These are phyloP conservation scores for Sciurus vulgaris DNA, from an alignment of 2,797 vertebrate species.

Conservation along the genomic window DNA sequence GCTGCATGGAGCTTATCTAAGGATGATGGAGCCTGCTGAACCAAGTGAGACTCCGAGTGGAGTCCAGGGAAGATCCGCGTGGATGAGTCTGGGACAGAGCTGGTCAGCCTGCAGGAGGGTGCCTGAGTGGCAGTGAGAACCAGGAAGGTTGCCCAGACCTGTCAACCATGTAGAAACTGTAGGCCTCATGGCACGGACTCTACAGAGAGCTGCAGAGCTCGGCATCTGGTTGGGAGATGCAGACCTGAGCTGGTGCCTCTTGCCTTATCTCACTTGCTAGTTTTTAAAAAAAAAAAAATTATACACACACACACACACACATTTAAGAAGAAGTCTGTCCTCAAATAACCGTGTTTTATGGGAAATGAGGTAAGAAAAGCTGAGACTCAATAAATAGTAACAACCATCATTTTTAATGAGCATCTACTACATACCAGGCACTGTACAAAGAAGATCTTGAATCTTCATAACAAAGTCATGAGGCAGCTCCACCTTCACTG, in stretches of 20 bases:
- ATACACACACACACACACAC: not conserved
- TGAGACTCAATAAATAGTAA: not conserved
- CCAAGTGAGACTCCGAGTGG: not conserved
- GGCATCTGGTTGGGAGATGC: too few relatives aligned
- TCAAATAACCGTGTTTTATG: not conserved
- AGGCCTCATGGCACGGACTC: not conserved
- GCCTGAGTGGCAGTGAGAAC: not conserved
- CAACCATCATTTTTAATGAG: not conserved
- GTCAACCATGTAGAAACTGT: not conserved
- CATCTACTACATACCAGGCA: not conserved
- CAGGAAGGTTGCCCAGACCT: not conserved
- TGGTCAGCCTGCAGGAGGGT: not conserved
- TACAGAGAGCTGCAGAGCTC: not conserved
- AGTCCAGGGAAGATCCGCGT: not conserved
- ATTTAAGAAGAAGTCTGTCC: not conserved
- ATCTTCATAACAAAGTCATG: not conserved
- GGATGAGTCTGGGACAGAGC: not conserved
- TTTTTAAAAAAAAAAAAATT: not conserved
- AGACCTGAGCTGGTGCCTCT: not conserved
- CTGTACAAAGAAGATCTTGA: not conserved
- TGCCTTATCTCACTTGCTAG: not conserved
- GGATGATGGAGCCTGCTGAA: not conserved
- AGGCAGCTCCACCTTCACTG: not conserved
- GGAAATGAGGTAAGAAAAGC: constrained; percentile 14
- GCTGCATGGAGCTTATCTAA: not conserved